Evolutionary conservation across 2,888 invertebrate genomes (phyloP).

Genomic region (Tiliacea citrago): DNA sequence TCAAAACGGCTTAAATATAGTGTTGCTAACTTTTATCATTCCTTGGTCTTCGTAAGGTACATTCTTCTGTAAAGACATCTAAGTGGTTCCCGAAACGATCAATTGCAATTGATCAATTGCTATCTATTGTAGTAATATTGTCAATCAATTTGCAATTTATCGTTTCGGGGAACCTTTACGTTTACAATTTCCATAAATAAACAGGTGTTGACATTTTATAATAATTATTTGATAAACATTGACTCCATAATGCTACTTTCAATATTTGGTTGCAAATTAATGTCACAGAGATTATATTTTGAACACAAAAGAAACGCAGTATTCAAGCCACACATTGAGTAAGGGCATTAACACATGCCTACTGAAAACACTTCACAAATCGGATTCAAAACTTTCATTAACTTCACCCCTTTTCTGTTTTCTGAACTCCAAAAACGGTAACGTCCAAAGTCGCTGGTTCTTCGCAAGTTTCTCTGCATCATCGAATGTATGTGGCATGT

Average conservation of each 20-base stretch:
- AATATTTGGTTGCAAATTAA: conserved; percentile 13
- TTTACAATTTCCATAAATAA: neutral
- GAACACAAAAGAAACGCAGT: neutral
- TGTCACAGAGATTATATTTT: neutral
- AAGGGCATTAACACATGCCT: neutral
- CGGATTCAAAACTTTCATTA: conserved; percentile 47
- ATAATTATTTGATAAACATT: neutral
- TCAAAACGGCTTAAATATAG: neutral
- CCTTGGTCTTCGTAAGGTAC: too few relatives aligned
- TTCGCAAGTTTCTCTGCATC: conserved; percentile 57
- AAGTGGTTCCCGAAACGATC: too few relatives aligned
- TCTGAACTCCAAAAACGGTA: conserved; percentile 60
- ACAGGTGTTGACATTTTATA: neutral
- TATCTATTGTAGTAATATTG: too few relatives aligned
- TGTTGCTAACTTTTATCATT: neutral
- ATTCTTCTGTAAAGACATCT: neutral
- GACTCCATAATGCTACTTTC: neutral
- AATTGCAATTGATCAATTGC: too few relatives aligned
- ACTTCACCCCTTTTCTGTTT: conserved; percentile 42
- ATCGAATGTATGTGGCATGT: conserved; percentile 69
- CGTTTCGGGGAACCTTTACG: neutral
- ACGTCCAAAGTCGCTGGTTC: conserved; percentile 62
- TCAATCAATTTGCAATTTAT: too few relatives aligned
- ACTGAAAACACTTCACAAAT: conserved; percentile 25
- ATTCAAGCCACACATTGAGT: neutral